Evolutionary conservation across 2,888 invertebrate species (phyloP).

Genomic region (Mythimna albipuncta): DNA sequence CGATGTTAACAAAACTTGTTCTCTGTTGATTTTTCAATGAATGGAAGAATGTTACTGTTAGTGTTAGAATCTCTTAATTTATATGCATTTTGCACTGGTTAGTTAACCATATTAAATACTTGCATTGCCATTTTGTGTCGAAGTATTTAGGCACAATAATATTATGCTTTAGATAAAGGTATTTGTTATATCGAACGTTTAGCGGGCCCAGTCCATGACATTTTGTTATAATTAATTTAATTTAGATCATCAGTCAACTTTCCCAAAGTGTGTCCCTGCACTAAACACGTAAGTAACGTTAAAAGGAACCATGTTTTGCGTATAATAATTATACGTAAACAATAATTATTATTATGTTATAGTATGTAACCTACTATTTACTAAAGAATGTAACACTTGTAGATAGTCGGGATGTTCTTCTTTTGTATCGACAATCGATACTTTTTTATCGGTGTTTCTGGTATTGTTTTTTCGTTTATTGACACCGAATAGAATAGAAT

Average conservation of each 20-base stretch:
- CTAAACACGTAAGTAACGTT: neutral
- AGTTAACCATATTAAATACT: constrained; percentile 14
- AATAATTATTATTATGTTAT: no score
- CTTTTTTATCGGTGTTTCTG: no score
- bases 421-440: no score
- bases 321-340: no score
- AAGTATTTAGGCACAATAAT: constrained; percentile 24
- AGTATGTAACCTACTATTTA: neutral
- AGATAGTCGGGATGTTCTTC: no score
- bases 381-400: no score
- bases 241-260: neutral
- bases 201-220: constrained; percentile 37
- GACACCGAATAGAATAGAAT: no score
- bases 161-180: constrained; percentile 22
- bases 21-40: constrained; percentile 5
- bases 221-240: constrained; percentile 18
- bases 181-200: constrained; percentile 9
- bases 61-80: constrained; percentile 33
- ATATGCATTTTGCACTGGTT: constrained; percentile 32
- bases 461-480: no score
- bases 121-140: constrained; percentile 17
- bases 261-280: neutral
- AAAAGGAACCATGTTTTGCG: neutral
- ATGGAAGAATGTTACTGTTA: constrained; percentile 9
- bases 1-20: neutral